Evolutionary conservation across 1,140 invertebrate species (phyloP), one percentile per base, ranked within the genome.

Genomic region (Apis cerana): DNA sequence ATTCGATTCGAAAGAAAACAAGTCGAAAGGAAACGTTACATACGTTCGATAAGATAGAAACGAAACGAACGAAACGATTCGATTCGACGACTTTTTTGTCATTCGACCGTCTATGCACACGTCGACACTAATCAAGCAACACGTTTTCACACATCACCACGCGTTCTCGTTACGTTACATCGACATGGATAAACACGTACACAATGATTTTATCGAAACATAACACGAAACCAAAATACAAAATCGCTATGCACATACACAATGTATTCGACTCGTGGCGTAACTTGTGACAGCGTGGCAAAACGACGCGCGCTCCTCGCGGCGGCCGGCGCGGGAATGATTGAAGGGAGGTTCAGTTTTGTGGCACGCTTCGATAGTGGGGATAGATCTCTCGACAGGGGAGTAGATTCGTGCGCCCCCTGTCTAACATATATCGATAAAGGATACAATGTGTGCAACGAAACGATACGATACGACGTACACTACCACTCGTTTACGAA

Each of bases 251-350:
- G 56, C 56, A 70, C 67, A 56, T 50, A 61, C 43, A 52, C 43
- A 71, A 79, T 23, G 12, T 33, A 17, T 21, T 23, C 71, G 43
- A 78, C 86, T 89, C 88, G 90, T 91, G 85, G 86, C 80, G 80
- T 75, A 82, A 82, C 80, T 59, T 72, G 80, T 84, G 84, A 82
- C 83, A 84, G 82, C 82, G 86, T 88, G 71, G 68, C 83, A 80
- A 59, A 75, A 89, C 86, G 86, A 89, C 85, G 80, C 90, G 86
- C 90, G 79, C 86, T 89, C 88, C 87, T 90, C 88, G 77, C 91
- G 89, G 82, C 86, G 89, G 90, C 87, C 88, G 91, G 88, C 91
- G 89, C 91, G 90, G 89, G 89, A 93, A 93, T 92, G 92, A 93
- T 87, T 84, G 75, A 84, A 86, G 88, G 88, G 77, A 86, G 83